phyloP scores from a whole-genome alignment of 2,888 invertebrate species.

The Diploptera punctata region DNA sequence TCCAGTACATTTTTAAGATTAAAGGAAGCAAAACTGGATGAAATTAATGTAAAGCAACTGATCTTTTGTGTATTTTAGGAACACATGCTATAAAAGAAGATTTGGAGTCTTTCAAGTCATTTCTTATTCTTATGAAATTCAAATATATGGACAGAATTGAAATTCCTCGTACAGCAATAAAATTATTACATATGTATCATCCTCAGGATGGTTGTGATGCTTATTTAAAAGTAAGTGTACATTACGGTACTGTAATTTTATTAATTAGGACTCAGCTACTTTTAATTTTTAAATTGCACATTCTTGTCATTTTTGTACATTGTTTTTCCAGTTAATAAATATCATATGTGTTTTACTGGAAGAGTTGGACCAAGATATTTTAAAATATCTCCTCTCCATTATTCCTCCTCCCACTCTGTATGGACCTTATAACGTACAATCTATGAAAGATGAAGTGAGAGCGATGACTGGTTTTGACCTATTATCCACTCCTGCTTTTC shows the following conservation, averaged over 20 bases:
- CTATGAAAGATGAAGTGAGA: slow-evolving; percentile 1
- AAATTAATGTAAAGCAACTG: too few species aligned
- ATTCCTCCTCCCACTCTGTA: not conserved
- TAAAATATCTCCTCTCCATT: not conserved
- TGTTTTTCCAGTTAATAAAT: not conserved
- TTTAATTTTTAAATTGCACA: too few species aligned
- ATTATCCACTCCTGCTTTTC: slow-evolving; percentile 3
- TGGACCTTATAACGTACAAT: not conserved
- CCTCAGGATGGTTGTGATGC: slow-evolving; percentile 5
- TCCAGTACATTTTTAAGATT: too few species aligned
- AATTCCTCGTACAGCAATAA: not conserved
- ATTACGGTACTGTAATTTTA: too few species aligned
- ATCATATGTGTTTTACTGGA: not conserved
- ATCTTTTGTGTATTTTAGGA: too few species aligned
- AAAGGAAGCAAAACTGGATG: too few species aligned
- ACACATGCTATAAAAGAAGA: not conserved
- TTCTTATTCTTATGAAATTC: not conserved
- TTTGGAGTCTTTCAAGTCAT: not conserved
- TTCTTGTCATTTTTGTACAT: not conserved
- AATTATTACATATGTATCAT: not conserved
- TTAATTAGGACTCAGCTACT: too few species aligned
- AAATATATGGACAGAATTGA: not conserved
- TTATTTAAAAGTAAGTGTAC: not conserved
- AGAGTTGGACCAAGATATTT: not conserved
- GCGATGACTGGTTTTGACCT: not conserved